Conservation (phyloP, 2,888 invertebrate genomes). For the Drosophila siamana region DNA sequence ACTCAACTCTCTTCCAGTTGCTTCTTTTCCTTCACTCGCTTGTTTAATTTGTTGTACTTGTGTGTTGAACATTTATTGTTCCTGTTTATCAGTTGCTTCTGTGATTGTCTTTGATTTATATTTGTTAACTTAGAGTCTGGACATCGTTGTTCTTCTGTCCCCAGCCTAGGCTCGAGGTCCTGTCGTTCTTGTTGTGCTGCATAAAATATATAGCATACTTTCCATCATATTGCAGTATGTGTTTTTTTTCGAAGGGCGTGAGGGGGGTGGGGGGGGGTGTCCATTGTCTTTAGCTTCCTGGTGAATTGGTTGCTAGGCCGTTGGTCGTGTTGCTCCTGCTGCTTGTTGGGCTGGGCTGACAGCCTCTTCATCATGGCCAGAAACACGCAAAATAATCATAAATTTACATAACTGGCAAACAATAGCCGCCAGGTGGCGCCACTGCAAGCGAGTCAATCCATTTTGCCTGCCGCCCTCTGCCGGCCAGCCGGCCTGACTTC, state of each 20-base stretch:
- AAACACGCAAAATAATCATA: constrained; percentile 67
- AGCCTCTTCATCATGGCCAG: constrained; percentile 48
- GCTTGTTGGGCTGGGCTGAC: constrained; percentile 28
- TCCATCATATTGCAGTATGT: constrained; percentile 30
- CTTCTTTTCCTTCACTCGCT: no score
- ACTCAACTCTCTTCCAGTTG: not conserved
- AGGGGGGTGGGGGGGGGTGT: no score
- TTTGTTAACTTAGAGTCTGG: constrained; percentile 2
- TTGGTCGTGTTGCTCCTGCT: not conserved
- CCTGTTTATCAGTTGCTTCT: constrained; percentile 18
- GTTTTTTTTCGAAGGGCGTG: not conserved
- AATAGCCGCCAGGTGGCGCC: constrained; percentile 52
- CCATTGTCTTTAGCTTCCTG: constrained; percentile 28
- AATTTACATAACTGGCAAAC: constrained; percentile 50
- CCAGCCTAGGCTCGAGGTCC: not conserved
- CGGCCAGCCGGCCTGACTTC: not conserved
- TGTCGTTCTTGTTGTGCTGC: constrained; percentile 7
- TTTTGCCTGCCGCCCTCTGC: not conserved
- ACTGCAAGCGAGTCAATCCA: constrained; percentile 1
- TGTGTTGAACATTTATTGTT: constrained; percentile 25
- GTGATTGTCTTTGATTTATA: constrained; percentile 42
- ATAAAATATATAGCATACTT: constrained; percentile 19
- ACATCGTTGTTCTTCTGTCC: not conserved
- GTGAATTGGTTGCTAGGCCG: not conserved
- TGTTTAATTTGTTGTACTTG: constrained; percentile 5